Evolutionary conservation across 64 coral and sea anemone species (phyloP).

Genomic region (Astreopora myriophthalma): DNA sequence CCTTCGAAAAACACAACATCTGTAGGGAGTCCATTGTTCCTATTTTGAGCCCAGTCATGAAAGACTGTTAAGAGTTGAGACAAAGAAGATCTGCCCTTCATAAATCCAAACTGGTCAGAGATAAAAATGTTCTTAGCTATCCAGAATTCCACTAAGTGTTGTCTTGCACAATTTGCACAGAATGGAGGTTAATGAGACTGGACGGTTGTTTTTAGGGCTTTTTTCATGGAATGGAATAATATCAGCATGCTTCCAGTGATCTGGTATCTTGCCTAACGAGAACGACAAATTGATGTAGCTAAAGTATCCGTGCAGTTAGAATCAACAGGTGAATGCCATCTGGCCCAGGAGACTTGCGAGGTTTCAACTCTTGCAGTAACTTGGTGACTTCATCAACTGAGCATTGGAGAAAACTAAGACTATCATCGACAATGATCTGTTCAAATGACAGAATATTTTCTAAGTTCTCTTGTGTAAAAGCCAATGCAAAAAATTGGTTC

Average conservation of each 20-base stretch:
- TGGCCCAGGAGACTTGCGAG: constrained; percentile 12
- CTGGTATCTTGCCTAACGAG: not conserved
- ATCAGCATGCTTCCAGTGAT: no score
- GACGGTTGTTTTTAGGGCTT: no score
- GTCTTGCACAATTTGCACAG: constrained; percentile 1
- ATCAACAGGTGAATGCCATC: constrained; percentile 1
- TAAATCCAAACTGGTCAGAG: constrained; percentile 8
- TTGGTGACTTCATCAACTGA: not conserved
- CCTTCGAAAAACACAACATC: constrained; percentile 30
- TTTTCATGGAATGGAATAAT: no score
- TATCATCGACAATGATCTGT: not conserved
- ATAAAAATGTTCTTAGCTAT: constrained; percentile 1
- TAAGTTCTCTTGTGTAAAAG: not conserved
- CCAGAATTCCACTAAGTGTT: constrained; percentile 35
- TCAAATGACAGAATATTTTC: constrained; percentile 3
- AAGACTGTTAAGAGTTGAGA: not conserved
- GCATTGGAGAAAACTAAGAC: not conserved
- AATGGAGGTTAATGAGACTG: not conserved
- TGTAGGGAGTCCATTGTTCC: constrained; percentile 1
- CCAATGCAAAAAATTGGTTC: no score
- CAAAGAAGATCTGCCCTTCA: constrained; percentile 6
- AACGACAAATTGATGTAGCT: not conserved
- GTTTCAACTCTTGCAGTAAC: constrained; percentile 12
- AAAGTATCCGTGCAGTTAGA: not conserved
- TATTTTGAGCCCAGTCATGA: constrained; percentile 1